phyloP scores from a whole-genome alignment of 2,797 vertebrate genomes.

The Antrozous pallidus region DNA sequence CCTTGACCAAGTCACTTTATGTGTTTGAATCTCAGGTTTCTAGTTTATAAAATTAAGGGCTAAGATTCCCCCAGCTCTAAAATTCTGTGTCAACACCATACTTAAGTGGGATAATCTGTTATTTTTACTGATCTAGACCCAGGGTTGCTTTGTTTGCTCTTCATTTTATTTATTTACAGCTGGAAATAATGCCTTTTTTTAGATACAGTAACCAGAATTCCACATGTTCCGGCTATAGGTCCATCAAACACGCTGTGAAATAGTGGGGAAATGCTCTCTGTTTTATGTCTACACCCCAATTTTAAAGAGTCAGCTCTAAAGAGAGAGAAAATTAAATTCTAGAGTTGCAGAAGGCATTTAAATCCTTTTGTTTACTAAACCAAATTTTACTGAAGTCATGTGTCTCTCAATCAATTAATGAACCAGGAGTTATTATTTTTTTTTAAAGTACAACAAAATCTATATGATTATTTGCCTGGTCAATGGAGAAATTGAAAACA shows the following conservation, averaged over 20 bases:
- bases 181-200: neutral
- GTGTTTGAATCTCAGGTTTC: conserved; percentile 47
- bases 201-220: neutral
- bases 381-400: conserved; percentile 34
- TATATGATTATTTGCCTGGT: conserved; percentile 14
- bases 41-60: neutral
- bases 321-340: conserved; percentile 29
- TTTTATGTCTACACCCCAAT: conserved; percentile 4
- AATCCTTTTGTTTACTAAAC: conserved; percentile 4
- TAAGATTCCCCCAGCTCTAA: neutral
- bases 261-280: neutral
- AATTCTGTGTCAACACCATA: neutral
- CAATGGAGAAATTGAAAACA: neutral
- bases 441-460: conserved; percentile 26
- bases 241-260: neutral
- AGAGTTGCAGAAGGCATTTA: neutral
- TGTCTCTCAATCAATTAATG: neutral
- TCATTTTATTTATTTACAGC: neutral
- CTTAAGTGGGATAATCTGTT: neutral
- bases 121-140: neutral
- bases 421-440: conserved; percentile 19
- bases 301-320: conserved; percentile 23
- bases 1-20: neutral
- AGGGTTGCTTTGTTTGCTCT: neutral
- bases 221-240: neutral